Percentiles rank a stretch among this genome's conserved stretches.
Conservation (phyloP, 2,888 invertebrate species). For the Bombylius major region DNA sequence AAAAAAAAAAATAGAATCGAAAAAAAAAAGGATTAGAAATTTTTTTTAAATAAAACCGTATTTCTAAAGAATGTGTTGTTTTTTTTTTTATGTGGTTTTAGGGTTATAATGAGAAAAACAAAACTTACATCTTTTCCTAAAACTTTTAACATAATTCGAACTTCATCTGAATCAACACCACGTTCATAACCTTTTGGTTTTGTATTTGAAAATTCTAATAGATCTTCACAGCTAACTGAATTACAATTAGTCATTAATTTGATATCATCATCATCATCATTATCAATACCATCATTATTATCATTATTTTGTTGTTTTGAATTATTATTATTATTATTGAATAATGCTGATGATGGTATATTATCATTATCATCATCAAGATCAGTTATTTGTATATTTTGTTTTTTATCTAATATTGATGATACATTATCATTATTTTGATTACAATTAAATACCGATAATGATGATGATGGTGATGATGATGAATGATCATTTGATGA, state of each 20-base stretch:
- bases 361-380: slow-evolving; percentile 22
- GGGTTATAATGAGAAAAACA: too few species aligned
- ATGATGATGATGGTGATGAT: too few species aligned
- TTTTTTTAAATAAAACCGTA: too few species aligned
- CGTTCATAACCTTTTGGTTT: slow-evolving; percentile 71
- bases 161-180: slow-evolving; percentile 82
- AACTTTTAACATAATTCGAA: slow-evolving; percentile 81
- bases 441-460: too few species aligned
- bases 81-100: too few species aligned
- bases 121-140: slow-evolving; percentile 53
- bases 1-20: neutral
- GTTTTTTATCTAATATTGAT: neutral
- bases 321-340: neutral
- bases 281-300: neutral
- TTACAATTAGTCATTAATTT: slow-evolving; percentile 42
- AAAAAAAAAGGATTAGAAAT: too few species aligned
- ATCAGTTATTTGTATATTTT: neutral
- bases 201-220: slow-evolving; percentile 75
- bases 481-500: too few species aligned
- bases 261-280: slow-evolving; percentile 20
- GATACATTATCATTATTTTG: too few species aligned
- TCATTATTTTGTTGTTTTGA: neutral
- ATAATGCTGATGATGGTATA: neutral
- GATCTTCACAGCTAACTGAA: slow-evolving; percentile 82
- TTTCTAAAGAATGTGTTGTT: too few species aligned